Conservation (phyloP, 2,888 invertebrate genomes). For the Sarcophaga subvicina region DNA sequence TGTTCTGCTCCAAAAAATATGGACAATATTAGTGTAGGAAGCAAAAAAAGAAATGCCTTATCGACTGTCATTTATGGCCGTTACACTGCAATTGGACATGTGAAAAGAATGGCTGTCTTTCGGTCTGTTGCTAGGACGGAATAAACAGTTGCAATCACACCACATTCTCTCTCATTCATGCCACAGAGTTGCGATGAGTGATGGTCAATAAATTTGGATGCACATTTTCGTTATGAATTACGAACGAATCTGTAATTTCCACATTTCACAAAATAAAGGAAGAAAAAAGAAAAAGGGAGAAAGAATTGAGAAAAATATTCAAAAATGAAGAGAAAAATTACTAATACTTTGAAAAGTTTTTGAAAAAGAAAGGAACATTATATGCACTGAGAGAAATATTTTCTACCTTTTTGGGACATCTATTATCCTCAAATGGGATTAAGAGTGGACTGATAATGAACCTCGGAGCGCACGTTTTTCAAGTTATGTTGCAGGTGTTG, state of each 20-base stretch:
- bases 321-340: background rate
- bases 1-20: slow-evolving; percentile 63
- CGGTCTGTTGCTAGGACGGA: slow-evolving; percentile 28
- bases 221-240: slow-evolving; percentile 61
- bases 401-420: background rate
- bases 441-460: too few relatives aligned
- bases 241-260: slow-evolving; percentile 50
- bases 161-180: slow-evolving; percentile 16
- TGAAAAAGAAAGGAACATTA: background rate
- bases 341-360: background rate
- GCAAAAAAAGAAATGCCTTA: slow-evolving; percentile 66
- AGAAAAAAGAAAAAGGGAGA: background rate
- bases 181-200: slow-evolving; percentile 72
- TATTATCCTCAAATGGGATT: background rate
- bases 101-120: slow-evolving; percentile 33
- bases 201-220: slow-evolving; percentile 78
- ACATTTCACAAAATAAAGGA: slow-evolving; percentile 36
- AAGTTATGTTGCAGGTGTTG: too few relatives aligned
- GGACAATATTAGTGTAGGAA: slow-evolving; percentile 73
- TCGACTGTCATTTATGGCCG: slow-evolving; percentile 71
- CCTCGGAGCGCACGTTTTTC: too few relatives aligned
- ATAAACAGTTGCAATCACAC: slow-evolving; percentile 19
- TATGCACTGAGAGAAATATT: too few relatives aligned
- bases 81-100: slow-evolving; percentile 64
- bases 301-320: slow-evolving; percentile 1